Evolutionary conservation across 2,113 vertebrate genomes (phyloP).

Genomic region (Leucopsar rothschildi): DNA sequence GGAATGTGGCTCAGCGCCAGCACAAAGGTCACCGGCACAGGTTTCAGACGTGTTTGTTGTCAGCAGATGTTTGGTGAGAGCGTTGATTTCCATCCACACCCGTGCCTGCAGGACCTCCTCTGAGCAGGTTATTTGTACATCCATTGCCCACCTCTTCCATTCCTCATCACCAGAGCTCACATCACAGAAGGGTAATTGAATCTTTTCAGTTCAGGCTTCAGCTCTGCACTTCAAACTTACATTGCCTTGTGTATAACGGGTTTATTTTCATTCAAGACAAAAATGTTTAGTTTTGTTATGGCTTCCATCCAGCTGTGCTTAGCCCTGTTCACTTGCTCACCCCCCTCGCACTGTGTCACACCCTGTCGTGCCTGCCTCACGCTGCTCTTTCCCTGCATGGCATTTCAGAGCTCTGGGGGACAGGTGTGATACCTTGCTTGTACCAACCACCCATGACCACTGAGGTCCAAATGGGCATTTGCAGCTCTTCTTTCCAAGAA

Average conservation of each 20-base stretch:
- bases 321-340: background rate
- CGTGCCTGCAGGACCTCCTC: fast-evolving
- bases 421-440: background rate
- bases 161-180: background rate
- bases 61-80: background rate
- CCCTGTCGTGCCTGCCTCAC: background rate
- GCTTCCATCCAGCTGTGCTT: background rate
- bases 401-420: background rate
- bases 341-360: background rate
- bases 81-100: background rate
- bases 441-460: background rate
- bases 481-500: conserved; percentile 1
- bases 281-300: background rate
- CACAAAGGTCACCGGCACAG: background rate
- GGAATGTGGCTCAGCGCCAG: background rate
- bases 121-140: background rate
- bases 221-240: background rate
- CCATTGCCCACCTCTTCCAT: background rate
- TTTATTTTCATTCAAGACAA: background rate
- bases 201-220: background rate
- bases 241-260: fast-evolving
- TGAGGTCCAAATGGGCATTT: background rate
- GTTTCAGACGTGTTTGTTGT: background rate
- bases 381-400: background rate
- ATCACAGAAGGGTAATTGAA: background rate